Conservation (phyloP, 2,113 vertebrate genomes). For the Daphoenositta chrysoptera region DNA sequence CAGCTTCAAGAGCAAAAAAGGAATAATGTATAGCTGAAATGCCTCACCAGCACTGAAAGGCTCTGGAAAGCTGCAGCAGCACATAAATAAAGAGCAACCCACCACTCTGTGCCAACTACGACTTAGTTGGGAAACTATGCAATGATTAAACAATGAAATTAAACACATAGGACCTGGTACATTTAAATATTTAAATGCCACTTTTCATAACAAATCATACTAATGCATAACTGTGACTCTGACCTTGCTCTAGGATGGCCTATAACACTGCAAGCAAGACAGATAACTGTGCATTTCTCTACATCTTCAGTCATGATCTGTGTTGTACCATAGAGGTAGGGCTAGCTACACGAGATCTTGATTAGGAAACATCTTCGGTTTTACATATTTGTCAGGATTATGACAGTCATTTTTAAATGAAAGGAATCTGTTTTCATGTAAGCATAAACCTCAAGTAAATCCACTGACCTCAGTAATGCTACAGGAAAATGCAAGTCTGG, state of each 20-base stretch:
- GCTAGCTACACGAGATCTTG: not conserved
- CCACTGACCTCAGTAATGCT: not conserved
- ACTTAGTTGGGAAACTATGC: constrained; percentile 81
- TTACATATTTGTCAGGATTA: not conserved
- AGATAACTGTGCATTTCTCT: not conserved
- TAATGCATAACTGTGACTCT: constrained; percentile 34
- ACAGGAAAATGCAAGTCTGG: not conserved
- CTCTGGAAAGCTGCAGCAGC: constrained; percentile 57
- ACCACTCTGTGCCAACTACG: constrained; percentile 61
- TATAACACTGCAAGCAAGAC: not conserved
- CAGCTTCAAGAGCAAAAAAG: constrained; percentile 3
- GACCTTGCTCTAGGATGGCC: not conserved
- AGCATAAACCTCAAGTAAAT: not conserved
- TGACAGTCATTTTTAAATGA: not conserved
- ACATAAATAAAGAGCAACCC: constrained; percentile 71
- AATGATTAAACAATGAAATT: constrained; percentile 79
- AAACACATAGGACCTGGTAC: constrained; percentile 76
- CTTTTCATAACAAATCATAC: constrained; percentile 76
- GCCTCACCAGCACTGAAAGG: constrained; percentile 24
- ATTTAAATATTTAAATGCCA: constrained; percentile 80
- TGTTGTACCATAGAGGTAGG: not conserved
- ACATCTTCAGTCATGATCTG: not conserved
- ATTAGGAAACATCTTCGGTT: not conserved
- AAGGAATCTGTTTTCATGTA: not conserved
- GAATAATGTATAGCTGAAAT: constrained; percentile 61